These are phyloP conservation scores for Baronia brevicornis DNA, from an alignment of 2,888 invertebrate genomes.

Conservation along the genomic window DNA sequence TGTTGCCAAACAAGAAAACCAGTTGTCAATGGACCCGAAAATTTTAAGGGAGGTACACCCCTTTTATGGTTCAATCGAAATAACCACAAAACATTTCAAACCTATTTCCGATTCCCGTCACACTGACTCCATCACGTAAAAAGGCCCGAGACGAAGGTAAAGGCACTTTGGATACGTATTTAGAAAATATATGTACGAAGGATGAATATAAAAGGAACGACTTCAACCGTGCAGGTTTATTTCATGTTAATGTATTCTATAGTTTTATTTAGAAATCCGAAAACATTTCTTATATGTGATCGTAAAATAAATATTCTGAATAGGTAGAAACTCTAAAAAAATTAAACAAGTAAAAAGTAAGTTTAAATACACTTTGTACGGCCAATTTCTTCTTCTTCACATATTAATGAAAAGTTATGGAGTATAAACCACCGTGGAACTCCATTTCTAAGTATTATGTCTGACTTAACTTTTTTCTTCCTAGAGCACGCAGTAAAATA, in stretches of 20 bases:
- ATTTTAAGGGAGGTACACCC: slow-evolving; percentile 53
- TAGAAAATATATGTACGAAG: slow-evolving; percentile 28
- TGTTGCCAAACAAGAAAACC: slow-evolving; percentile 32
- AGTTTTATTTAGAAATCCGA: too few species aligned
- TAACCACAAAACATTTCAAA: slow-evolving; percentile 66
- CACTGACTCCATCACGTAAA: slow-evolving; percentile 54
- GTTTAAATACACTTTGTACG: too few species aligned
- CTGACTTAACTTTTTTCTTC: too few species aligned
- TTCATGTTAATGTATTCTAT: too few species aligned
- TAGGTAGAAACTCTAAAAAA: too few species aligned
- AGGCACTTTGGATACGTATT: slow-evolving; percentile 42
- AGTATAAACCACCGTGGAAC: too few species aligned
- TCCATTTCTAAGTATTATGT: too few species aligned
- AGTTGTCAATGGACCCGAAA: slow-evolving; percentile 43
- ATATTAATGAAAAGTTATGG: too few species aligned
- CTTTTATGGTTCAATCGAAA: slow-evolving; percentile 63
- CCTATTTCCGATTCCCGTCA: slow-evolving; percentile 66
- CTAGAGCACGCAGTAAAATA: too few species aligned
- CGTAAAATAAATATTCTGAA: slow-evolving; percentile 2
- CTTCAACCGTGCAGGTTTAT: slow-evolving; percentile 20
- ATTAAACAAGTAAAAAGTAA: too few species aligned
- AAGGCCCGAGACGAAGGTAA: slow-evolving; percentile 39
- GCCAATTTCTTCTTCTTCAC: too few species aligned
- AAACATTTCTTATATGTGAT: slow-evolving; percentile 14
- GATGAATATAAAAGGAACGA: slow-evolving; percentile 20